Evolutionary conservation across 2,113 vertebrate genomes (phyloP).

Genomic region (Ursus arctos): DNA sequence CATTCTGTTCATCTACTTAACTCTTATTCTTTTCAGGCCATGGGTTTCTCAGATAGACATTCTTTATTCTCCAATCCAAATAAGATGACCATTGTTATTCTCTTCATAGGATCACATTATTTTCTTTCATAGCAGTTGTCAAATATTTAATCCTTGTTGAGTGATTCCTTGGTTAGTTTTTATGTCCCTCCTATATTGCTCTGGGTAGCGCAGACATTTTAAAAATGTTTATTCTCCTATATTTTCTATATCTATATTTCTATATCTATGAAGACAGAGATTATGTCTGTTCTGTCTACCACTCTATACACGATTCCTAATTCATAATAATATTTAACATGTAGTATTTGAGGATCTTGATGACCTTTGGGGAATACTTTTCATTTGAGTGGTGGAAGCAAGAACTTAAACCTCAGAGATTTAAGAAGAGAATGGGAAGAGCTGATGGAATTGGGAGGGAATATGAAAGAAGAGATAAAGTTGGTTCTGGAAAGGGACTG

Average conservation of each 20-base stretch:
- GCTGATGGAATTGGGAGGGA: neutral
- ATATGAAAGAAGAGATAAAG: neutral
- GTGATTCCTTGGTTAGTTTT: neutral
- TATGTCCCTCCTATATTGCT: neutral
- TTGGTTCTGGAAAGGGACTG: neutral
- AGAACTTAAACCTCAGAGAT: neutral
- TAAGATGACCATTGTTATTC: neutral
- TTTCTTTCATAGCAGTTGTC: neutral
- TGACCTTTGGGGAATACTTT: neutral
- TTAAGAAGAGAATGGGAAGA: neutral
- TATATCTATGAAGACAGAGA: neutral
- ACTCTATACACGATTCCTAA: neutral
- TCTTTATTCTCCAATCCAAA: neutral
- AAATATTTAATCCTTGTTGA: constrained; percentile 16
- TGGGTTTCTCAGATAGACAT: neutral
- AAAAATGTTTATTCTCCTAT: too few species aligned
- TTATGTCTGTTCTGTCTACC: neutral
- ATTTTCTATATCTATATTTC: neutral
- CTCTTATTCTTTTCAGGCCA: neutral
- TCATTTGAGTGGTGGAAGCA: neutral
- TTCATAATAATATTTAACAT: neutral
- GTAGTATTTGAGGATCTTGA: neutral
- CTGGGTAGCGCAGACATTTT: too few species aligned
- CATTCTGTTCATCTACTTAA: neutral
- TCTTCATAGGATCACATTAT: neutral